phyloP scores from a whole-genome alignment of 2,888 invertebrate genomes.

The Agrochola lychnidis region DNA sequence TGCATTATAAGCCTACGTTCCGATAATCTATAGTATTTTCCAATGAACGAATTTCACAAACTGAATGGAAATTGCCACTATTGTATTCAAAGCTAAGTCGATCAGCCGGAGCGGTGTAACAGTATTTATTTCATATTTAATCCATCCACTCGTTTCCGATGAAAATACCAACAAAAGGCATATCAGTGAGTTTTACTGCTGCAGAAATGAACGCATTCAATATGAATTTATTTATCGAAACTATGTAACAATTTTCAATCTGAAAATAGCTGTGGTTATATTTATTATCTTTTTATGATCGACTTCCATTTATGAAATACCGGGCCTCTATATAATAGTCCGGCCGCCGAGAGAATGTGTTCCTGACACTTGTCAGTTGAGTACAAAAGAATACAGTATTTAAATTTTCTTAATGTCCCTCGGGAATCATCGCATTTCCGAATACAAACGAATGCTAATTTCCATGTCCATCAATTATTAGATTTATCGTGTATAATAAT shows the following conservation, averaged over 20 bases:
- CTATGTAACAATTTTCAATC: neutral
- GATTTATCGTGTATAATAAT: no score
- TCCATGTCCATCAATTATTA: no score
- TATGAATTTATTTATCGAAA: neutral
- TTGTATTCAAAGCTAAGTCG: constrained; percentile 41
- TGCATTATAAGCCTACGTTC: neutral
- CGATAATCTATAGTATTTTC: neutral
- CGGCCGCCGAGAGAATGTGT: no score
- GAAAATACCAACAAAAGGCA: constrained; percentile 27
- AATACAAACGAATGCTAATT: no score
- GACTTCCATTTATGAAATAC: neutral
- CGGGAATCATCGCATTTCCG: no score
- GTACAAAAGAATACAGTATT: no score
- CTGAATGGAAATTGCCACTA: constrained; percentile 35
- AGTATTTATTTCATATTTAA: constrained; percentile 59
- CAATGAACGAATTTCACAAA: constrained; percentile 19
- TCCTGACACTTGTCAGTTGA: no score
- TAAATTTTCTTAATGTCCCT: no score
- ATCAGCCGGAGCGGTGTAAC: constrained; percentile 28
- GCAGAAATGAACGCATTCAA: constrained; percentile 10
- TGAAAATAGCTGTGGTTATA: neutral
- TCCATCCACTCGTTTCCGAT: constrained; percentile 25
- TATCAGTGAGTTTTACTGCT: constrained; percentile 12
- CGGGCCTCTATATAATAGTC: no score
- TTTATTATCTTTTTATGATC: neutral